phyloP scores from a whole-genome alignment of 2,888 invertebrate species.

The Meganola albula region DNA sequence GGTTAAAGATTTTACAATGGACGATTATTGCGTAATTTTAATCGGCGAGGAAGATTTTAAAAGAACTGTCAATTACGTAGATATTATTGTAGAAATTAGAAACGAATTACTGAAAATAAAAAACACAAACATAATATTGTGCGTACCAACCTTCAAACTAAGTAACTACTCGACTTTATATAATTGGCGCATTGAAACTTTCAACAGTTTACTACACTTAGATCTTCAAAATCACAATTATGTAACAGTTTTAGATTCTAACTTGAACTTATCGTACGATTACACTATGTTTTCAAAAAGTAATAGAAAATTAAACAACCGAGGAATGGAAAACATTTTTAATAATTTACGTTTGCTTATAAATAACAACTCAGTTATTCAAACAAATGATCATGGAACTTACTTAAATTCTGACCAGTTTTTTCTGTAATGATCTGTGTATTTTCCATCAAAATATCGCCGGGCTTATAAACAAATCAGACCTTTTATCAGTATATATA shows the following conservation, averaged over 20 bases:
- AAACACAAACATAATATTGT: not conserved
- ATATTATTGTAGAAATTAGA: not conserved
- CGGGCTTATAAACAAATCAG: constrained; percentile 3
- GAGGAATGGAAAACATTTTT: constrained; percentile 5
- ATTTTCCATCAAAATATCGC: constrained; percentile 5
- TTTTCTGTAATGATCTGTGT: constrained; percentile 2
- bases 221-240: constrained; percentile 7
- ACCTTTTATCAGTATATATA: not conserved
- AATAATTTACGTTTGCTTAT: too few relatives aligned
- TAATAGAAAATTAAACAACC: constrained; percentile 3
- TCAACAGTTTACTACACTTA: constrained; percentile 10
- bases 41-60: too few relatives aligned
- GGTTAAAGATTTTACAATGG: too few relatives aligned
- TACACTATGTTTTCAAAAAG: constrained; percentile 7
- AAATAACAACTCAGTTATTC: too few relatives aligned
- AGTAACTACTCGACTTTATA: constrained; percentile 2
- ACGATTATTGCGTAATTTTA: too few relatives aligned
- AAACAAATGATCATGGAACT: too few relatives aligned
- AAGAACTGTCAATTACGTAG: too few relatives aligned
- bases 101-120: not conserved
- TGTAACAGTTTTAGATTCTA: constrained; percentile 12
- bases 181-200: constrained; percentile 10
- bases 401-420: not conserved
- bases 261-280: constrained; percentile 7
- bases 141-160: not conserved